Evolutionary conservation across 2,888 invertebrate genomes (phyloP), one percentile per base, ranked within the genome.

Genomic region (Unio pictorum): DNA sequence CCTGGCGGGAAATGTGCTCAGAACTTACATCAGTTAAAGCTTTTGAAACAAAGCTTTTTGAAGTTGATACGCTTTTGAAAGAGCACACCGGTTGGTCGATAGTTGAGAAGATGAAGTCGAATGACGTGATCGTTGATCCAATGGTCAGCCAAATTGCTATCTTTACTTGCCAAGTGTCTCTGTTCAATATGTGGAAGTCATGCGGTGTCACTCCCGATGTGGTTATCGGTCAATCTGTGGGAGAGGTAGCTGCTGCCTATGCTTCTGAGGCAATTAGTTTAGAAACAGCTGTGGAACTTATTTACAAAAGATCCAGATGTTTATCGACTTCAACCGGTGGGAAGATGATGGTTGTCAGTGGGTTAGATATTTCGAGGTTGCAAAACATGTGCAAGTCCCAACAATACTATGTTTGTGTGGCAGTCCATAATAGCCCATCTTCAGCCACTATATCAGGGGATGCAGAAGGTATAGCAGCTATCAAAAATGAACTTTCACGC

Each of bases 101-200:
- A 64, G n/a, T 0, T 70, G 64, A 23, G 54, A 63, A 8, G 61
- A 61, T 18, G 11, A 68, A 18, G 68, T 74, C 57, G 71, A 71
- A 30, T 30, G 28, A 30, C 2, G 2, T 30, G 4, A 30, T 30
- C 7, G 18, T 34, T n/a, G 76, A 82, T 55, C 79, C 83, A 4
- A 64, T 76, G 8, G 65, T 79, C 55, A 79, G 68, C 20, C 85
- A 83, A 54, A 68, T 84, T 0, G 76, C 82, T 30, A 79, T 84
- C 61, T 84, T 84, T 72, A 70, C 81, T 7, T 79, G 78, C 58
- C 83, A 84, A 72, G 71, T 83, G n/a, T 82, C 71, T 26, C 71
- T 81, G 30, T 73, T 73, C 11, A 55, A 62, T 11, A 20, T 82
- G 23, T 83, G 83, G 83, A 63, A 64, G 60, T 59, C 71, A 55